Conservation (phyloP, 1,140 invertebrate genomes). For the Pentalonia nigronervosa region DNA sequence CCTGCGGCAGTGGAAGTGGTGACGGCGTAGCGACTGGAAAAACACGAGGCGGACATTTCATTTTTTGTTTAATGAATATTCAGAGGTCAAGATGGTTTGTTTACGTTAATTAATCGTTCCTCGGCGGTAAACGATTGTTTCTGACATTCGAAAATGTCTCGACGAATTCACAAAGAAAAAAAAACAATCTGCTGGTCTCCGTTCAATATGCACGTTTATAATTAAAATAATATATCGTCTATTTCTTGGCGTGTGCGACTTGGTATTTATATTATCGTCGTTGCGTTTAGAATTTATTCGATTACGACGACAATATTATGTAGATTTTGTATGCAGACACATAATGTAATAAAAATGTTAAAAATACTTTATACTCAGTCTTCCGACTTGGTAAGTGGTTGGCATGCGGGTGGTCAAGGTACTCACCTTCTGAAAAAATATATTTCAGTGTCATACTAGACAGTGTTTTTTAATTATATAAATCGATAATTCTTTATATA, state of each 20-base stretch:
- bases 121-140: not conserved
- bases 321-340: not conserved
- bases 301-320: not conserved
- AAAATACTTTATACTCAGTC: not conserved
- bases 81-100: slow-evolving; percentile 39
- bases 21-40: not conserved
- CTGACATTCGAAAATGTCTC: not conserved
- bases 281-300: not conserved
- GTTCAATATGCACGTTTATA: not conserved
- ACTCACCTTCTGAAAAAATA: not conserved
- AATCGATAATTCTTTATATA: not conserved
- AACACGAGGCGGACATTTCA: slow-evolving; percentile 8
- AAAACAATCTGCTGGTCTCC: not conserved
- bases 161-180: not conserved
- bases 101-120: slow-evolving; percentile 45
- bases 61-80: slow-evolving; percentile 50
- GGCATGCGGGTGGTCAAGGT: not conserved
- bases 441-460: not conserved
- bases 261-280: not conserved
- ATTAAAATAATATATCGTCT: not conserved
- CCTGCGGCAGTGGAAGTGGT: not conserved
- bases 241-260: not conserved
- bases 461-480: not conserved
- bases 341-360: not conserved
- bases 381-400: not conserved